A percentile compares a stretch with the other conserved stretches of the same genome.
phyloP scores from a whole-genome alignment of 30 jellyfish, hydroid and myxozoan species.

The Hydractinia symbiolongicarpus region DNA sequence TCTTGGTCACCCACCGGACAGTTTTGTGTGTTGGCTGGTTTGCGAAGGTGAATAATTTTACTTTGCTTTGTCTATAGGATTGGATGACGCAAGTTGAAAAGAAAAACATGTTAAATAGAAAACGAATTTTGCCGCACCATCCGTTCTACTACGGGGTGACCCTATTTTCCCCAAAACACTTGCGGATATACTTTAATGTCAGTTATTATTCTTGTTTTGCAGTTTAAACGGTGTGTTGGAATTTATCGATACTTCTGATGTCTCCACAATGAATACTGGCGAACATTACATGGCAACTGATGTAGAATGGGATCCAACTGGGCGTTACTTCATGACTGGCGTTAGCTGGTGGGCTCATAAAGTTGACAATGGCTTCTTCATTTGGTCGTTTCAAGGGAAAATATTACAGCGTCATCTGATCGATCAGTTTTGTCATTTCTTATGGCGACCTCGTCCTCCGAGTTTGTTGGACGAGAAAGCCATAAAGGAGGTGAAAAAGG shows the following conservation, averaged over 20 bases:
- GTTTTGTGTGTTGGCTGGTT: slow-evolving; percentile 91
- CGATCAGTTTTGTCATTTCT: slow-evolving; percentile 86
- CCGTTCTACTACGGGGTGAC: neutral
- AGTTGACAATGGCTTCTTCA: slow-evolving; percentile 81
- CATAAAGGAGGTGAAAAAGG: slow-evolving; percentile 56
- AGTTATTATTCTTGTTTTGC: neutral
- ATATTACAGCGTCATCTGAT: slow-evolving; percentile 68
- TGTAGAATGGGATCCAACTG: slow-evolving; percentile 98
- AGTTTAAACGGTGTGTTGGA: slow-evolving; percentile 86
- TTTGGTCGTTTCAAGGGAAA: slow-evolving; percentile 97
- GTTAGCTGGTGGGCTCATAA: slow-evolving; percentile 99
- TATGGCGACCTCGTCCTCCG: slow-evolving; percentile 98
- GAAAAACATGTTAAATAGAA: too few relatives aligned
- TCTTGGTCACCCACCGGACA: slow-evolving; percentile 99
- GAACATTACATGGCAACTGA: slow-evolving; percentile 99
- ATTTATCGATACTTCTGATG: slow-evolving; percentile 89
- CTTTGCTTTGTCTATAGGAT: too few relatives aligned
- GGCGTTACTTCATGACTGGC: slow-evolving; percentile 89
- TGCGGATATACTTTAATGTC: neutral
- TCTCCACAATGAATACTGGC: slow-evolving; percentile 73
- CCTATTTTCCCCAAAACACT: neutral
- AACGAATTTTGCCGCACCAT: neutral
- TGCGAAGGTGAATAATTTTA: slow-evolving; percentile 51
- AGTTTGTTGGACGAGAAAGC: slow-evolving; percentile 64
- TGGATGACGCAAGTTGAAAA: too few relatives aligned